Evolutionary conservation across 2,797 vertebrate genomes (phyloP).

Genomic region (Urophycis tenuis): DNA sequence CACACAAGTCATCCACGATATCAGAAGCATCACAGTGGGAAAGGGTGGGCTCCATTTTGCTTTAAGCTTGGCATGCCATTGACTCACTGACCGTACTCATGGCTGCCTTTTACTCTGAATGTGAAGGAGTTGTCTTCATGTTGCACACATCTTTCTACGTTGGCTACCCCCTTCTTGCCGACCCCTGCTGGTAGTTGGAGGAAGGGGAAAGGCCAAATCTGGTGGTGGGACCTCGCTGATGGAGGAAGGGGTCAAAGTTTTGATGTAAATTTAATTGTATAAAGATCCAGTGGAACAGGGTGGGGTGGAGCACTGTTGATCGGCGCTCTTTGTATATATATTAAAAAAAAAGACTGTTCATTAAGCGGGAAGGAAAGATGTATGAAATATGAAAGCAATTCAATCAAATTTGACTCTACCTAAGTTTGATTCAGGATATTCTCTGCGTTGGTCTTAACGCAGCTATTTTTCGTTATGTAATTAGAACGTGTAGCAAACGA

Average conservation of each 20-base stretch:
- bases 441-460: constrained; percentile 95
- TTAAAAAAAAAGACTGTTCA: constrained; percentile 71
- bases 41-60: constrained; percentile 80
- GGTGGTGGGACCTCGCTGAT: constrained; percentile 43
- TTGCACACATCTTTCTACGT: constrained; percentile 74
- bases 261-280: constrained; percentile 78
- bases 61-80: constrained; percentile 98
- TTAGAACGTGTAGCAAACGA: constrained; percentile 97
- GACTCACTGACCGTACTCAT: constrained; percentile 91
- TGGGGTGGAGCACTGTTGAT: constrained; percentile 88
- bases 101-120: constrained; percentile 96
- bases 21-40: constrained; percentile 79
- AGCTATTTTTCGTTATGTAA: constrained; percentile 97
- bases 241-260: constrained; percentile 63
- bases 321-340: constrained; percentile 90
- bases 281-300: constrained; percentile 69
- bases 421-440: constrained; percentile 88
- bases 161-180: constrained; percentile 41
- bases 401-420: constrained; percentile 82
- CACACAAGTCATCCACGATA: constrained; percentile 83
- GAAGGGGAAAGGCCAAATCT: constrained; percentile 24
- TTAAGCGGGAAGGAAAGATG: constrained; percentile 78
- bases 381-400: constrained; percentile 95
- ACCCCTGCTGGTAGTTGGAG: constrained; percentile 21
- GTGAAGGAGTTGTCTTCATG: constrained; percentile 98